These are phyloP conservation scores for Eupeodes corollae DNA, from an alignment of 1,140 invertebrate genomes.

Conservation along the genomic window DNA sequence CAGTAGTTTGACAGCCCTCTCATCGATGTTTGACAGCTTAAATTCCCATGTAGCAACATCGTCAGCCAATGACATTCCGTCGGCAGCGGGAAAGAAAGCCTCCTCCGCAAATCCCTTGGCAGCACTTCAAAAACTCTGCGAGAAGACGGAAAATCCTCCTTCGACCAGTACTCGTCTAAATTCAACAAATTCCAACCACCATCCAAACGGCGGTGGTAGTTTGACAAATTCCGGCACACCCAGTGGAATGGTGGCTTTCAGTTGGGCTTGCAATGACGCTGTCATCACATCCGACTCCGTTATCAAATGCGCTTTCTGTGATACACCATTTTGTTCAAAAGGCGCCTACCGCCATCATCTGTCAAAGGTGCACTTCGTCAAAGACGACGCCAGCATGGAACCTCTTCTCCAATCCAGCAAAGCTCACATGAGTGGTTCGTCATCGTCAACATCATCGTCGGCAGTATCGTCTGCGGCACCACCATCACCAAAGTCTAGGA, in stretches of 20 bases:
- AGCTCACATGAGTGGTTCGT: constrained; percentile 41
- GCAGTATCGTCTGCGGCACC: constrained; percentile 25
- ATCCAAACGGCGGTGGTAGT: constrained; percentile 22
- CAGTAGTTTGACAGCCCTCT: constrained; percentile 64
- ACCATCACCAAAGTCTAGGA: constrained; percentile 29
- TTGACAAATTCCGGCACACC: constrained; percentile 33
- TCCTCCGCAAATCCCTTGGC: constrained; percentile 76
- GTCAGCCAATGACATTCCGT: constrained; percentile 10
- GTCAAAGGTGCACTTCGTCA: constrained; percentile 94
- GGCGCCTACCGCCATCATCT: constrained; percentile 92
- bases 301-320: constrained; percentile 93
- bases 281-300: constrained; percentile 74
- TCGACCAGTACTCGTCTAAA: constrained; percentile 22
- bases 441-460: constrained; percentile 26
- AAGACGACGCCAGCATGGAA: constrained; percentile 73
- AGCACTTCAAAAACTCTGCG: constrained; percentile 86
- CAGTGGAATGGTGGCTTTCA: constrained; percentile 76
- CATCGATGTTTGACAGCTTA: constrained; percentile 80
- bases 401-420: constrained; percentile 36
- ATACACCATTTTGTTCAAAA: constrained; percentile 91
- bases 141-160: constrained; percentile 49
- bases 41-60: constrained; percentile 32
- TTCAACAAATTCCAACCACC: constrained; percentile 29
- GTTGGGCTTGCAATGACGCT: constrained; percentile 87
- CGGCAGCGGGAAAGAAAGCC: constrained; percentile 41